Percentiles rank a stretch among this genome's conserved stretches.
Conservation (phyloP, 2,113 vertebrate species). For the Corydoras maculifer region DNA sequence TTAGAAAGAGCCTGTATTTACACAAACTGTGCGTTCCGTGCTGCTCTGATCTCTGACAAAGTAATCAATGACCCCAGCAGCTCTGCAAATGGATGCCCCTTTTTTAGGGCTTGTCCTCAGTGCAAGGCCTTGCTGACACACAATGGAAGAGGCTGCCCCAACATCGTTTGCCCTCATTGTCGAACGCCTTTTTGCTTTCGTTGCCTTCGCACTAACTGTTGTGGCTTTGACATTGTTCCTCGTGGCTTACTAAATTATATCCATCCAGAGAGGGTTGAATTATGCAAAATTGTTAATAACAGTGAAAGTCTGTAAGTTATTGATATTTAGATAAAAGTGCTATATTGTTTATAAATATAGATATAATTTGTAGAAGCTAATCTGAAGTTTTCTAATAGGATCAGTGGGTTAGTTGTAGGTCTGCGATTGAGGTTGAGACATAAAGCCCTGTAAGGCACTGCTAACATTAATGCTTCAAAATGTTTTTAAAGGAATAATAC, state of each 20-base stretch:
- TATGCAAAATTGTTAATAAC: conserved; percentile 39
- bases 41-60: conserved; percentile 36
- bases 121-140: conserved; percentile 45
- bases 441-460: too few species aligned
- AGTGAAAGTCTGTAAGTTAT: conserved; percentile 8
- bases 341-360: neutral
- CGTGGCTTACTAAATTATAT: neutral
- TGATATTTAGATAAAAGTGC: neutral
- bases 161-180: conserved; percentile 38
- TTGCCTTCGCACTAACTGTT: neutral
- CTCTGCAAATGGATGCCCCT: conserved; percentile 37
- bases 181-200: conserved; percentile 39
- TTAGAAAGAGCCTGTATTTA: conserved; percentile 14
- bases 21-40: conserved; percentile 35
- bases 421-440: too few species aligned
- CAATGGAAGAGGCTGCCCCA: conserved; percentile 37
- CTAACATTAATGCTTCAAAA: too few species aligned
- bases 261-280: accelerated
- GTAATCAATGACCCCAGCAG: neutral
- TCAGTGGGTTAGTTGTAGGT: too few species aligned
- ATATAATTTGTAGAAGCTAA: neutral
- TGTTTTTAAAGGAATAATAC: too few species aligned
- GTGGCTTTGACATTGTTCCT: accelerated
- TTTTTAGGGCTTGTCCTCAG: conserved; percentile 39
- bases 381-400: too few species aligned